These are phyloP conservation scores for Notamacropus eugenii DNA, from an alignment of 2,797 vertebrate species.

Conservation along the genomic window DNA sequence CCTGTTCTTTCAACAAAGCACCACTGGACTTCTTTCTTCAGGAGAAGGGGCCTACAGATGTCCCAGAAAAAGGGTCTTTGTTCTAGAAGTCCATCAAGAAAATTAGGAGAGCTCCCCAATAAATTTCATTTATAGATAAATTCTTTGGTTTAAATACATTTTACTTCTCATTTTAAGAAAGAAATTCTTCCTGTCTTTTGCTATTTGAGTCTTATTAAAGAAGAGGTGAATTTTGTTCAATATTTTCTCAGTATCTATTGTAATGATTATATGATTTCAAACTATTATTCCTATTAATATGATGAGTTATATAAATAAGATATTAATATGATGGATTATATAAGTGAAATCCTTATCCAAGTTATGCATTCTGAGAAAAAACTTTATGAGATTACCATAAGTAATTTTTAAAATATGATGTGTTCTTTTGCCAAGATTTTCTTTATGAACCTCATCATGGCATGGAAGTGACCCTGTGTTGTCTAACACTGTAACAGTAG, in stretches of 20 bases:
- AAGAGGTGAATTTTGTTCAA: too few species aligned
- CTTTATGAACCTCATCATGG: not conserved
- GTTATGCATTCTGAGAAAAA: not conserved
- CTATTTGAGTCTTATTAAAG: too few species aligned
- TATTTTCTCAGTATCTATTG: not conserved
- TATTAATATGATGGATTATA: not conserved
- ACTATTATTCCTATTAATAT: not conserved
- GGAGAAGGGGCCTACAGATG: too few species aligned
- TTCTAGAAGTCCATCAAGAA: too few species aligned
- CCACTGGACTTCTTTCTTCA: too few species aligned
- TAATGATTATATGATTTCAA: not conserved
- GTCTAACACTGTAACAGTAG: not conserved
- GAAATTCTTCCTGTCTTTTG: too few species aligned
- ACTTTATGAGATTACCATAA: not conserved
- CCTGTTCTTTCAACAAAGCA: too few species aligned
- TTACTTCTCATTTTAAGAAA: too few species aligned
- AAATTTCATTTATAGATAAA: too few species aligned
- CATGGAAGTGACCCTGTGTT: not conserved
- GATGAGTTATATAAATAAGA: not conserved
- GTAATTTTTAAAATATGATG: not conserved
- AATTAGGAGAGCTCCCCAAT: too few species aligned
- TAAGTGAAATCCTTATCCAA: not conserved
- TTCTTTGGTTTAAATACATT: too few species aligned
- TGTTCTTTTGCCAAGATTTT: not conserved
- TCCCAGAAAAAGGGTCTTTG: too few species aligned